Conservation (phyloP, 2,113 vertebrate species). For the Symphodus melops region DNA sequence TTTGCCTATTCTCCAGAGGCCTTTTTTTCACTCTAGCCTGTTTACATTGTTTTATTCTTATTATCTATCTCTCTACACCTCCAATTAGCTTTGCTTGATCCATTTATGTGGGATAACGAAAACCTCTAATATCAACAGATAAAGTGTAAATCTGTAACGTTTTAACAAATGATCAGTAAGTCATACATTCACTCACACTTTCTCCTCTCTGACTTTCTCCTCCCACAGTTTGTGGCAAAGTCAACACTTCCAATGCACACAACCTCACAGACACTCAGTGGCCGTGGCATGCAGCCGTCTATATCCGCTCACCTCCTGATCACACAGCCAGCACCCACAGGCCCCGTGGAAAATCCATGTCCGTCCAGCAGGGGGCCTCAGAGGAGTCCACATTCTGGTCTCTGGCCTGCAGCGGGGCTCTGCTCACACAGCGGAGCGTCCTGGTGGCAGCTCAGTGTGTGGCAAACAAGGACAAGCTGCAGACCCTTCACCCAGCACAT, state of each 20-base stretch:
- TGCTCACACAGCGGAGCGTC: slow-evolving; percentile 88
- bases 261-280: slow-evolving; percentile 83
- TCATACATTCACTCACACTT: background rate
- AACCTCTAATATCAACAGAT: background rate
- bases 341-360: background rate
- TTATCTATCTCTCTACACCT: background rate
- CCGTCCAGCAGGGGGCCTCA: slow-evolving; percentile 56
- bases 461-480: slow-evolving; percentile 83
- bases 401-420: slow-evolving; percentile 91
- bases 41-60: no score
- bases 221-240: slow-evolving; percentile 88
- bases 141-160: background rate
- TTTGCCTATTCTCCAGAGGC: no score
- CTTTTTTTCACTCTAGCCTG: no score
- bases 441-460: slow-evolving; percentile 93
- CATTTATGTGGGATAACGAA: background rate
- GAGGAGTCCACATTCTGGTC: slow-evolving; percentile 82
- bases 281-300: slow-evolving; percentile 93
- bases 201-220: background rate
- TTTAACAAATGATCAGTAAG: background rate
- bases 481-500: slow-evolving; percentile 82
- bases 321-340: background rate
- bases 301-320: slow-evolving; percentile 83
- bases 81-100: background rate
- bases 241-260: slow-evolving; percentile 76